Evolutionary conservation across 2,797 vertebrate genomes (phyloP).

Genomic region (Cryptoblepharus egeriae): DNA sequence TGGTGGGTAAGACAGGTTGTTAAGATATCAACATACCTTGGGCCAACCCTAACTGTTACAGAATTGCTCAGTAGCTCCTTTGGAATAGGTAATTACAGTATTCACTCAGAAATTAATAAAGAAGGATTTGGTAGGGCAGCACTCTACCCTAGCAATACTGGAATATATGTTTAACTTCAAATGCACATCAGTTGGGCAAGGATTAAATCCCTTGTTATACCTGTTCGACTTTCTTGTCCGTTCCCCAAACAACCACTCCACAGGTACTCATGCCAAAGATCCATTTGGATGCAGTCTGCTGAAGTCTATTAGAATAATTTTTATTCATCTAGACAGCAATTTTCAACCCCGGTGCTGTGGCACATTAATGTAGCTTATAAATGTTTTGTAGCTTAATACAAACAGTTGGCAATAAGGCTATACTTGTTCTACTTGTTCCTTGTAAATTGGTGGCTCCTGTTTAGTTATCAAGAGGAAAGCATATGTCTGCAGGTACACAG

Average conservation of each 20-base stretch:
- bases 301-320: not conserved
- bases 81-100: not conserved
- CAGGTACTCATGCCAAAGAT: not conserved
- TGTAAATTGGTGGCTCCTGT: conserved; percentile 2
- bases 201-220: not conserved
- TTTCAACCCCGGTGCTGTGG: too few species aligned
- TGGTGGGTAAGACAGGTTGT: too few species aligned
- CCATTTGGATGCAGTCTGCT: not conserved
- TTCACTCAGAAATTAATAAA: not conserved
- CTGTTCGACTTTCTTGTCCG: not conserved
- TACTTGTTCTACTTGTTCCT: conserved; percentile 14
- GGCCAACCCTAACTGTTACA: not conserved
- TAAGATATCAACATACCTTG: not conserved
- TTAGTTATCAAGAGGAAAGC: conserved; percentile 19
- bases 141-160: not conserved
- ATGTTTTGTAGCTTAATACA: not conserved
- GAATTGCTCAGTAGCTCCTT: not conserved
- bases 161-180: not conserved
- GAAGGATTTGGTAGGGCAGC: not conserved
- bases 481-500: not conserved
- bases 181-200: not conserved
- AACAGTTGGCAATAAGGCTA: not conserved
- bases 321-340: not conserved
- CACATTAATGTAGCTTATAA: too few species aligned
- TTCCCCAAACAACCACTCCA: not conserved